Base-by-base conservation (phyloP, 2,888 invertebrate genomes). In the Amphipoea oculea region DNA sequence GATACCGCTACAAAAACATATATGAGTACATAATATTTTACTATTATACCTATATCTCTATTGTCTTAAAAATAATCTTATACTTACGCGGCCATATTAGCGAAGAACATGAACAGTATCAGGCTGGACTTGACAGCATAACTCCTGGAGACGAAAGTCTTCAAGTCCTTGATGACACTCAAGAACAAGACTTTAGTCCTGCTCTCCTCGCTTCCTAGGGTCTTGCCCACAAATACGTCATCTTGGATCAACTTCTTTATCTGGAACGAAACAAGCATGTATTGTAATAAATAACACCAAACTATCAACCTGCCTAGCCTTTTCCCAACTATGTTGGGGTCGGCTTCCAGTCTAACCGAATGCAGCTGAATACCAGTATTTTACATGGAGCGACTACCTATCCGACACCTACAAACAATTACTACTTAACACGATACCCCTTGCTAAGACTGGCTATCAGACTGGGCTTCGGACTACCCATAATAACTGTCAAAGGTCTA, bases 51-150 rank as follows among this genome's bases (percentile, higher is more conserved):
- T 45, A 20, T 54, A 20, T 23, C 23, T 4, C 57, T 11, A n/a
- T 57, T 11, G 23, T 11, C 9, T n/a, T 23, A 4, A 57, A 4
- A 60, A n/a, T n/a, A 57, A 60, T 60, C 1, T 12, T 20, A 76
- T 54, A 96, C 97, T 95, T 78, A 97, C 97, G 97, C 97, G 42
- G 97, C 94, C 97, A 97, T 97, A 84, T 97, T 97, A 7, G 96
- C 96, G 74, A 96, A 96, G 92, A 97, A 97, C 2, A 96, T 94
- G 71, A 96, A 96, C 0, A 96, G 90, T 45, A 97, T 96, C 29
- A 97, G 88, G 54, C 88, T 94, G 3, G 96, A 96, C 78, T 96
- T 96, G 42, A 94, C 71, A 0, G 96, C 96, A 74, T 96, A 96
- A 2, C 88, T 91, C 86, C 93, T 96, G 6, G 96, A 96, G 4